Base-by-base conservation (phyloP, 2,797 vertebrate species). In the Brachyrhaphis roseni region DNA sequence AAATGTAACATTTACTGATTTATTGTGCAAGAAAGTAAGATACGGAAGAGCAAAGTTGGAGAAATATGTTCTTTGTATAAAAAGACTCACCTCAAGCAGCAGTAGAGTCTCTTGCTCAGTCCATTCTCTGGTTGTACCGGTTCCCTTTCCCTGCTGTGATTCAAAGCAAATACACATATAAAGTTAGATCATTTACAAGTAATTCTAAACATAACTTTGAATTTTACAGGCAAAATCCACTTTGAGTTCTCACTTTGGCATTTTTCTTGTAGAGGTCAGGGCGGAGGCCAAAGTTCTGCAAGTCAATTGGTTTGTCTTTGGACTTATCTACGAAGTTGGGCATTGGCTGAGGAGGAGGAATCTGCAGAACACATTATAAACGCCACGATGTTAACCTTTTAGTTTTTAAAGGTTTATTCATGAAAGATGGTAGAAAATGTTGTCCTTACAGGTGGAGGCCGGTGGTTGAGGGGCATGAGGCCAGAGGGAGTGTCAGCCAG, bases 41-140 rank as follows among this genome's bases (percentile, higher is more conserved):
- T n/a, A 45, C 41, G 6, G 20, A n/a, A 39, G 20, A 39, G 34
- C 3, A 53, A 20, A 34, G 46, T 73, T 49, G 23, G 28, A 73
- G 8, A 34, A 72, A 74, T 28, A 4, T 57, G n/a, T 28, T 57
- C 26, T 57, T 13, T 57, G 23, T 68, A 31, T 4, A 3, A 43
- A 8, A 26, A 66, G 39, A 79, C 95, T 97, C 88, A 98, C 98
- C 95, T 99, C 98, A 0, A 99, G 86, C 7, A 99, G 96, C 43
- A 99, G 95, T 47, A 99, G 90, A 0, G 98, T 99, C 92, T 99
- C 98, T 88, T 99, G 98, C 81, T 99, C 98, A 0, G 97, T 98
- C 98, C 98, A 99, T 3, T 99, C 98, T 80, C 98, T 95, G 77
- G 96, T 97, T 51, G 97, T 97, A 79, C 92, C 96, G 10, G 93